Evolutionary conservation across 2,113 vertebrate species (phyloP).

Genomic region (Callipepla squamata): DNA sequence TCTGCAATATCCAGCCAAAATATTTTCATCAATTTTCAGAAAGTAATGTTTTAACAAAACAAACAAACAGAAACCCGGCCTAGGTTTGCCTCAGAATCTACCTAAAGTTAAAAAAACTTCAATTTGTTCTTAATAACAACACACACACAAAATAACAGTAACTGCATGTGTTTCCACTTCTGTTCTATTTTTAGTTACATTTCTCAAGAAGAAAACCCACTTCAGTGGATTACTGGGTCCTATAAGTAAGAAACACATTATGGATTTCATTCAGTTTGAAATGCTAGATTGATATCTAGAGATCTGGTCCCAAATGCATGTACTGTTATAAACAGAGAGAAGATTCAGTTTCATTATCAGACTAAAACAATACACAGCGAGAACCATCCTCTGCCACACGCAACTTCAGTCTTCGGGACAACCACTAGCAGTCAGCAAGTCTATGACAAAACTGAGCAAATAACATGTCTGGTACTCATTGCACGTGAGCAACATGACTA

Average conservation of each 20-base stretch:
- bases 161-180: background rate
- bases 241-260: background rate
- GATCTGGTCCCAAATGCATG: background rate
- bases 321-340: background rate
- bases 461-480: fast-evolving
- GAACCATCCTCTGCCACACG: background rate
- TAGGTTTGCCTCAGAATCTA: background rate
- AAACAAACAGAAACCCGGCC: background rate
- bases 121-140: background rate
- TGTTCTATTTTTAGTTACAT: background rate
- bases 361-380: background rate
- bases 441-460: fast-evolving
- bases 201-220: background rate
- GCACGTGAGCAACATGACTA: background rate
- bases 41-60: background rate
- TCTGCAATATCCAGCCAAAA: background rate
- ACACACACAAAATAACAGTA: background rate
- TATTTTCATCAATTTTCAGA: background rate
- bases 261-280: background rate
- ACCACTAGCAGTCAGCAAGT: background rate
- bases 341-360: background rate
- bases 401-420: background rate
- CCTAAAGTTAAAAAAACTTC: background rate
- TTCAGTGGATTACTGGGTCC: background rate
- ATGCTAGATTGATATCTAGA: background rate